These are phyloP conservation scores for Nephrotoma flavescens DNA, from an alignment of 2,888 invertebrate genomes.

Conservation along the genomic window DNA sequence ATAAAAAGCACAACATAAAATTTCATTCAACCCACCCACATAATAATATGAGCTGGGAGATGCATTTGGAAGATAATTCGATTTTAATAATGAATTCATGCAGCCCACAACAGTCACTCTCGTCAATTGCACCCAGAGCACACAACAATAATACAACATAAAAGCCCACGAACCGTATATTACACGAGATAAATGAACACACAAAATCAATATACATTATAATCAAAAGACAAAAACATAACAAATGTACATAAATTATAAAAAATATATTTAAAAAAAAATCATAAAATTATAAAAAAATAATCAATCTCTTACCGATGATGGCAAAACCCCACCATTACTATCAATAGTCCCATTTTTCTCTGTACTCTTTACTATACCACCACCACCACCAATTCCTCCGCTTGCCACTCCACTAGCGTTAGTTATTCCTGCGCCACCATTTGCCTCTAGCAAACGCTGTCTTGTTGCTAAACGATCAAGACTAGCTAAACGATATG, in stretches of 20 bases:
- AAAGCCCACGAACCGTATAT: neutral
- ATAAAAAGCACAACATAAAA: neutral
- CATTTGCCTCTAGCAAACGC: slow-evolving; percentile 55
- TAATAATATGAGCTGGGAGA: neutral
- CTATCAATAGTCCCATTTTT: slow-evolving; percentile 4
- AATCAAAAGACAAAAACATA: neutral
- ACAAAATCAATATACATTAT: neutral
- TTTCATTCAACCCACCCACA: neutral
- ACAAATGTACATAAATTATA: slow-evolving; percentile 2
- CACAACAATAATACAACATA: neutral
- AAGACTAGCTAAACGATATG: slow-evolving; percentile 65
- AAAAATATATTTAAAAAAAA: neutral
- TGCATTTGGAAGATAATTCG: neutral
- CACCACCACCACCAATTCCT: slow-evolving; percentile 1
- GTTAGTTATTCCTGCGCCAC: slow-evolving; percentile 15
- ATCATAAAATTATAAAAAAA: slow-evolving; percentile 2
- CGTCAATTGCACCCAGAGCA: neutral
- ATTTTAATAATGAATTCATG: neutral
- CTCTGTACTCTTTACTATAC: neutral
- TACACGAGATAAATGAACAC: neutral
- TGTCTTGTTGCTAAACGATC: slow-evolving; percentile 70
- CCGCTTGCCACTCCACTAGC: neutral
- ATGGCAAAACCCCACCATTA: slow-evolving; percentile 8
- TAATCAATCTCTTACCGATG: slow-evolving; percentile 12
- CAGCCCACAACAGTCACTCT: neutral